Evolutionary conservation across 2,888 invertebrate species (phyloP), one percentile per base, ranked within the genome.

Genomic region (Tanytarsus gracilentus): DNA sequence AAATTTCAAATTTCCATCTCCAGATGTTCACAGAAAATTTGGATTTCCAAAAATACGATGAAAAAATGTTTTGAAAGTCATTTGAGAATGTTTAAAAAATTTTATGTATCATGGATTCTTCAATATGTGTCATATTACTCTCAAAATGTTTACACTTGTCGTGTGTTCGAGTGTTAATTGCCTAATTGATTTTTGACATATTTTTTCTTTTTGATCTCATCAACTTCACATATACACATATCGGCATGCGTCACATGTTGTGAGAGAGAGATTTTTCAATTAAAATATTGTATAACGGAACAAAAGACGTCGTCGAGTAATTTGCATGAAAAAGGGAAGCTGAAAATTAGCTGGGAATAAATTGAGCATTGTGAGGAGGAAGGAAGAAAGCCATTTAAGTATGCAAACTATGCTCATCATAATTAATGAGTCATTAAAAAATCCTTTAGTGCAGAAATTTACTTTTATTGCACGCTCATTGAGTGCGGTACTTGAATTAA

Each of bases 151-250:
- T 53, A 53, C 53, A 53, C 53, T 53, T 53, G 53, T 53, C 16
- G n/a, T 14, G 44, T 29, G 33, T 11, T 36, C 11, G n/a, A 2
- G n/a, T 53, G 11, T 53, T 53, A 53, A 53, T 53, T 53, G 53
- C 53, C 53, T 53, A 53, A 53, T 53, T 53, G 53, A 53, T 33
- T 53, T 53, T 53, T 53, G 53, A 53, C 53, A 53, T 33, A 33
- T 53, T 21, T 27, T 33, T 30, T 26, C 18, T 8, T 9, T 16
- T 44, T 1, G 16, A 18, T 18, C 9, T 40, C 16, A 11, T 9
- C 14, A n/a, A 33, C 36, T 6, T 14, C 16, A 16, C 36, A 36
- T 36, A 16, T 14, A 36, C 36, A 36, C 33, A 33, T 14, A 14
- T 36, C 36, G 36, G 53, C 53, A 53, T 53, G 53, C 36, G 53